Percentiles rank a stretch among this genome's conserved stretches.
These are phyloP conservation scores for Balaenoptera acutorostrata DNA, from an alignment of 2,113 vertebrate species.

Conservation along the genomic window DNA sequence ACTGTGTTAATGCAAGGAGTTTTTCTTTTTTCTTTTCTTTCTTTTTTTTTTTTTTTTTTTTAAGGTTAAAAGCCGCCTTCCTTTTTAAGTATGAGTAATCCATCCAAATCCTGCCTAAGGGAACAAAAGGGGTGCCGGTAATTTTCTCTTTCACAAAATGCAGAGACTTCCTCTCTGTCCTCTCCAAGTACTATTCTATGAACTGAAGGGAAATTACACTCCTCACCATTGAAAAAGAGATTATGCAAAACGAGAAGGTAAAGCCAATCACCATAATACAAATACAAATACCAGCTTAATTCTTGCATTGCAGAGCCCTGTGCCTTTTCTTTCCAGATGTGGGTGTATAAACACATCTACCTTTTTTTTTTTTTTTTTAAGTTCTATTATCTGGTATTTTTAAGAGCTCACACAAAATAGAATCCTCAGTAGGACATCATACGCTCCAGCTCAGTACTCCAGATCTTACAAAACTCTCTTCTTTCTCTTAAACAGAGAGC, in stretches of 20 bases:
- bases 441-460: not conserved
- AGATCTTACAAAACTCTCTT: not conserved
- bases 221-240: slow-evolving; percentile 84
- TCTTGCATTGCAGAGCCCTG: slow-evolving; percentile 62
- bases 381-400: slow-evolving; percentile 33
- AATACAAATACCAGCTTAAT: slow-evolving; percentile 84
- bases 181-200: slow-evolving; percentile 81
- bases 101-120: slow-evolving; percentile 83
- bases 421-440: not conserved
- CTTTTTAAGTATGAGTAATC: slow-evolving; percentile 85
- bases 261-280: slow-evolving; percentile 81
- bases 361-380: not conserved
- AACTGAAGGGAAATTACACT: slow-evolving; percentile 86
- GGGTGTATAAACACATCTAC: slow-evolving; percentile 20
- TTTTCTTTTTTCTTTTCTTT: not conserved
- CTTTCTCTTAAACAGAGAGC: not conserved
- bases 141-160: slow-evolving; percentile 86
- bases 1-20: slow-evolving; percentile 77
- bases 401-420: not conserved
- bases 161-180: slow-evolving; percentile 84
- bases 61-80: slow-evolving; percentile 82
- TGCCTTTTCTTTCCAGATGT: slow-evolving; percentile 67
- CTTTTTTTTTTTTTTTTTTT: slow-evolving; percentile 62
- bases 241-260: slow-evolving; percentile 83
- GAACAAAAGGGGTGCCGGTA: slow-evolving; percentile 80